A percentile compares a stretch with the other conserved stretches of the same genome.
phyloP scores from a whole-genome alignment of 2,888 invertebrate genomes.

The Neoascia interrupta region DNA sequence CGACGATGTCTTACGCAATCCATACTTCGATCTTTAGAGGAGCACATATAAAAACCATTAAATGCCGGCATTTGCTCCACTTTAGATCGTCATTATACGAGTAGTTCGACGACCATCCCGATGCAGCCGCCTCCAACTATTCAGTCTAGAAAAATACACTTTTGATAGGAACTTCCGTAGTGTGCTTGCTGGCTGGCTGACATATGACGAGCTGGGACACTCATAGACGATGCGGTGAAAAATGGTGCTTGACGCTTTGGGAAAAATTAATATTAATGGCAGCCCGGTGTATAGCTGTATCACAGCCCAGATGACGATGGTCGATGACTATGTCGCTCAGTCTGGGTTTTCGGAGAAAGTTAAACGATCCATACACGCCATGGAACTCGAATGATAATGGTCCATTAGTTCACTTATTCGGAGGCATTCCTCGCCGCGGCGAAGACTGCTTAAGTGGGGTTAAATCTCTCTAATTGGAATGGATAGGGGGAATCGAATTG shows the following conservation, averaged over 20 bases:
- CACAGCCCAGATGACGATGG: neutral
- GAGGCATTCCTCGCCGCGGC: neutral
- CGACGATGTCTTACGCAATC: constrained; percentile 46
- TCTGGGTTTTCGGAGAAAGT: no score
- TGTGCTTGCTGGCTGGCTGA: constrained; percentile 40
- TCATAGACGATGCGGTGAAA: constrained; percentile 45
- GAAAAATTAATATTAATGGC: constrained; percentile 17
- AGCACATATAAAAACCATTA: constrained; percentile 16
- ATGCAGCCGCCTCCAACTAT: constrained; percentile 20
- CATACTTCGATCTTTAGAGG: constrained; percentile 34
- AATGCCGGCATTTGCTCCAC: constrained; percentile 32
- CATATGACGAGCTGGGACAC: constrained; percentile 33
- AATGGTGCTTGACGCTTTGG: constrained; percentile 31
- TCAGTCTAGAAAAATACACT: constrained; percentile 28
- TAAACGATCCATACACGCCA: constrained; percentile 15
- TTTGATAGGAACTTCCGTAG: constrained; percentile 53
- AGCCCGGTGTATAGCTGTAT: constrained; percentile 12
- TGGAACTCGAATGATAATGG: constrained; percentile 8
- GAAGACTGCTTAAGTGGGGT: constrained; percentile 40
- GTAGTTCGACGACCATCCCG: constrained; percentile 25
- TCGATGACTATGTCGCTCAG: constrained; percentile 18
- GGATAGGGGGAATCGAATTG: constrained; percentile 39
- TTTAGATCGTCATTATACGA: constrained; percentile 19
- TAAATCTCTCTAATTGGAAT: constrained; percentile 17
- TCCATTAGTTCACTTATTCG: constrained; percentile 38